A percentile compares a stretch with the other conserved stretches of the same genome.
Conservation (phyloP, 2,888 invertebrate genomes). For the Nycteola revayana region DNA sequence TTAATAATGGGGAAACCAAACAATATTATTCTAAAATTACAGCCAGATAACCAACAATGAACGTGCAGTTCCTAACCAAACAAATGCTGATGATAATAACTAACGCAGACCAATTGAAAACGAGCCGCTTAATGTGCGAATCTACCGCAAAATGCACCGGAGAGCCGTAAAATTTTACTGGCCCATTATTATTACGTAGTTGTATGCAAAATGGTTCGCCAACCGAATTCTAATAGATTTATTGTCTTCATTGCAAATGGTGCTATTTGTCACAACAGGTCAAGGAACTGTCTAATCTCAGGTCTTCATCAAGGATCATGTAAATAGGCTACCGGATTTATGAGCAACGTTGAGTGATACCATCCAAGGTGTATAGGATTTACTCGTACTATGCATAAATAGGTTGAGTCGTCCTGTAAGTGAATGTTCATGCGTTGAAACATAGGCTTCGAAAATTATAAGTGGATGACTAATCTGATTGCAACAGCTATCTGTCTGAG, state of each 20-base stretch:
- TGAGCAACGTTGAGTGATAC: no score
- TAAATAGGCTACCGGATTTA: conserved; percentile 36
- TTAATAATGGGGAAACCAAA: no score
- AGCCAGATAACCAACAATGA: no score
- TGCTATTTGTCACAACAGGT: conserved; percentile 47
- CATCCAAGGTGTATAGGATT: no score
- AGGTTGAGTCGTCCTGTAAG: no score
- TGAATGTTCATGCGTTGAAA: no score
- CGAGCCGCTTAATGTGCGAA: conserved; percentile 13
- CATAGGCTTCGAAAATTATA: no score
- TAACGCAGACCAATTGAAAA: conserved; percentile 17
- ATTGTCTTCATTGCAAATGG: conserved; percentile 49
- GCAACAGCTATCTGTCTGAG: no score
- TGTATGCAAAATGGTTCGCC: conserved; percentile 52
- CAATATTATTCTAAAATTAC: no score
- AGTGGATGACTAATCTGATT: no score
- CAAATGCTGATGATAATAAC: conserved; percentile 3
- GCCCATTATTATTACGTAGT: conserved; percentile 36
- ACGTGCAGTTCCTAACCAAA: no score
- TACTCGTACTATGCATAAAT: no score
- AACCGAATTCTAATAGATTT: conserved; percentile 66
- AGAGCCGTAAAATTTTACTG: conserved; percentile 51
- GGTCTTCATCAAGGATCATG: conserved; percentile 25
- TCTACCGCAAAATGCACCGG: conserved; percentile 34
- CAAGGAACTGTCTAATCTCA: conserved; percentile 32